Evolutionary conservation across 2,797 vertebrate species (phyloP).

Genomic region (Enteromius trimaculatus): DNA sequence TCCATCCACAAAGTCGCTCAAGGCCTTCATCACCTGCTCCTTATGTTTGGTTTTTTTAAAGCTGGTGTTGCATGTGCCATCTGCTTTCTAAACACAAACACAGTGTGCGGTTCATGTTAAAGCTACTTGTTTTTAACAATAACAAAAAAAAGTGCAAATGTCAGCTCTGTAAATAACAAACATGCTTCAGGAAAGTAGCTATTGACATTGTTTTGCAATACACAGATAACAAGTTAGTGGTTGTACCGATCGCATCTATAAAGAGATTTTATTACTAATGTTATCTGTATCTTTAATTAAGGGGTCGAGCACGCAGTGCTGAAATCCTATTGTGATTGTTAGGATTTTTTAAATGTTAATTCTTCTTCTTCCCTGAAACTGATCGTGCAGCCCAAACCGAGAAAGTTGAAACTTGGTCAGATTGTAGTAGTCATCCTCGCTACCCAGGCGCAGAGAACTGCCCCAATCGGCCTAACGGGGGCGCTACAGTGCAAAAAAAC

Average conservation of each 20-base stretch:
- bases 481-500: no score
- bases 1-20: constrained; percentile 79
- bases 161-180: not conserved
- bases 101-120: not conserved
- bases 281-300: not conserved
- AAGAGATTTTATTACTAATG: not conserved
- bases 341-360: no score
- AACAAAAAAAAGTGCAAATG: not conserved
- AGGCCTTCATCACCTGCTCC: constrained; percentile 79
- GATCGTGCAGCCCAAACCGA: no score
- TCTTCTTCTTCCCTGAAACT: no score
- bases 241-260: not conserved
- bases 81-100: constrained; percentile 72
- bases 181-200: not conserved
- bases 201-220: not conserved
- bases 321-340: no score
- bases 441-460: no score
- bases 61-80: constrained; percentile 82
- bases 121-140: not conserved
- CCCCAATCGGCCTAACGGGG: no score
- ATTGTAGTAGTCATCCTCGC: no score
- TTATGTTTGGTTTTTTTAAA: constrained; percentile 82
- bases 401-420: no score
- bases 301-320: no score
- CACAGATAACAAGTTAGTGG: not conserved